Conservation (phyloP, 2,797 vertebrate genomes). For the Philypnodon macrostomus region DNA sequence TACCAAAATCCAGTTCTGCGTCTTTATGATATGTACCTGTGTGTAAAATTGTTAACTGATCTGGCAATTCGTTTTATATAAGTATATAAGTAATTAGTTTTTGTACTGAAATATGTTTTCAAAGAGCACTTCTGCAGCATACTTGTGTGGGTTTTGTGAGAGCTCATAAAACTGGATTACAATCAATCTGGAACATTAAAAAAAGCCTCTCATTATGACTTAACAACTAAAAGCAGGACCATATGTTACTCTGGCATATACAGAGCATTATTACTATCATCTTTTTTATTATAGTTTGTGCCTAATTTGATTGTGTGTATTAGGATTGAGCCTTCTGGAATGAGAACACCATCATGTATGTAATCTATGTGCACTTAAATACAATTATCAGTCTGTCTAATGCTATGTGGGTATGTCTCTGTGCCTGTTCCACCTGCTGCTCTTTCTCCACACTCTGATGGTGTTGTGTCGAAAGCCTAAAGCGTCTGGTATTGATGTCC, state of each 20-base stretch:
- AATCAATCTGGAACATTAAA: constrained; percentile 34
- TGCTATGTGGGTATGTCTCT: constrained; percentile 4
- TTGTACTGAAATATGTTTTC: not conserved
- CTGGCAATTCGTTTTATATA: too few relatives aligned
- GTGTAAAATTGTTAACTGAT: too few relatives aligned
- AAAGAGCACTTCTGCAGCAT: constrained; percentile 45
- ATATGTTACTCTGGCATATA: constrained; percentile 22
- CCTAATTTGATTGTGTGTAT: constrained; percentile 11
- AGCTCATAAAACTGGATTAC: constrained; percentile 41
- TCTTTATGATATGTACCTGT: too few relatives aligned
- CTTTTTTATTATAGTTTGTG: constrained; percentile 12
- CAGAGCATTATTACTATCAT: constrained; percentile 23
- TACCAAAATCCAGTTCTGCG: too few relatives aligned
- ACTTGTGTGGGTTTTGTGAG: constrained; percentile 29
- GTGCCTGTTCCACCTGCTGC: constrained; percentile 62
- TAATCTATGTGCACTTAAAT: constrained; percentile 9
- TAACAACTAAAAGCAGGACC: constrained; percentile 20
- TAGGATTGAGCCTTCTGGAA: constrained; percentile 3
- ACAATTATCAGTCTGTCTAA: constrained; percentile 12
- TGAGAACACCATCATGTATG: not conserved
- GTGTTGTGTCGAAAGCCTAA: constrained; percentile 71
- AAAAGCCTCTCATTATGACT: constrained; percentile 24
- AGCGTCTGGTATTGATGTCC: constrained; percentile 67
- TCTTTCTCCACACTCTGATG: constrained; percentile 49
- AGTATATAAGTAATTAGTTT: too few relatives aligned